Base-by-base conservation (phyloP, 1,140 invertebrate genomes). In the Tribolium castaneum region DNA sequence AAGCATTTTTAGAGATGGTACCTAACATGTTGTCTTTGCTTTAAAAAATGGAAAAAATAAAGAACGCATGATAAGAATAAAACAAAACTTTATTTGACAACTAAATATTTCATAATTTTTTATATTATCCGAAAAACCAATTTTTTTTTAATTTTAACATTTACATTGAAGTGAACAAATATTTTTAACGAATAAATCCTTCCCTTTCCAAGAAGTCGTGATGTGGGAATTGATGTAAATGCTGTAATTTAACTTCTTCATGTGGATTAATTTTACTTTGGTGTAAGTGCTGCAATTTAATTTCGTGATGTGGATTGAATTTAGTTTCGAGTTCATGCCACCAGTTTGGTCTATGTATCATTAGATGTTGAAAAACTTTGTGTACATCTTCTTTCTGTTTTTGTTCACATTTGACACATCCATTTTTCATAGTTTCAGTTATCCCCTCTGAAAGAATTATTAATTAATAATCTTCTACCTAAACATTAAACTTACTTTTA, bases 401-500 rank as follows among this genome's bases (percentile, higher is more conserved):
- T 10, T 9, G 16, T 22, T 22, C 30, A 22, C 56, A 62, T 4
- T 62, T 22, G 4, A 12, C 1, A 62, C 56, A 62, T 12, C n/a
- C 30, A 62, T 16, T 22, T 22, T 62, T 34, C 14, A 62, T 19
- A 5, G 56, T 19, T 22, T 12, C 16, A 16, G 14, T 22, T 19
- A 62, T 19, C 4, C 19, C 19, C 4, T 62, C 56, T 62, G 10
- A 2, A 62, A 62, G 4, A 22, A 45, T 39, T 39, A 39, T 39
- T 10, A 45, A 45, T 30, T 30, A 30, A 30, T 9, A 45, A 9
- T 45, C 1, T 45, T 30, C 5, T 10, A 1, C 5, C 5, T n/a
- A 9, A 45, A 7, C 5, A n/a, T 45, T n/a, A 9, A 45, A 45
- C 5, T 45, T 85, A 91, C 92, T 88, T 87, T 91, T 94, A 0